Evolutionary conservation across 2,113 vertebrate species (phyloP).

Genomic region (Eptesicus fuscus): DNA sequence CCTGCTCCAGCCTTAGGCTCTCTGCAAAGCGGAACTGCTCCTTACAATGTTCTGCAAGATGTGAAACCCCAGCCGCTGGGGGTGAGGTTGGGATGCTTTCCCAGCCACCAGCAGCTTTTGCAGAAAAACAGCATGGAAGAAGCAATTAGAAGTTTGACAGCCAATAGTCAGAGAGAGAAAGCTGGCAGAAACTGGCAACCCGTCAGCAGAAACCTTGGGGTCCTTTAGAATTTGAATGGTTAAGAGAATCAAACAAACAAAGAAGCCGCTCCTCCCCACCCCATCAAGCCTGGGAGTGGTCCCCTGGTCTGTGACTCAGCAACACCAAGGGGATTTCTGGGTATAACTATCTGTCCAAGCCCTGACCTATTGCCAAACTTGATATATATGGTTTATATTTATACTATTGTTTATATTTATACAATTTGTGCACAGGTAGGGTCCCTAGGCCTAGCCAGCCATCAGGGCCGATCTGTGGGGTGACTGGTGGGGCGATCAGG

Average conservation of each 20-base stretch:
- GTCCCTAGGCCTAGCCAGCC: too few species aligned
- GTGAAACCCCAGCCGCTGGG: neutral
- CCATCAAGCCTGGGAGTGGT: neutral
- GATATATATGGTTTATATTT: neutral
- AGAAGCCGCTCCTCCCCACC: neutral
- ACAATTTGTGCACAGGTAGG: too few species aligned
- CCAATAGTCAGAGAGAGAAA: neutral
- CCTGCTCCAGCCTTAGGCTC: too few species aligned
- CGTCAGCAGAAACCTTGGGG: neutral
- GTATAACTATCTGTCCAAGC: fast-evolving
- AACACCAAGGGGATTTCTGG: neutral
- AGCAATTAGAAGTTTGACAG: slow-evolving; percentile 8
- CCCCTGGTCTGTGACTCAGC: too few species aligned
- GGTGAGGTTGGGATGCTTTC: neutral
- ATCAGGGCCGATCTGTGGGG: too few species aligned
- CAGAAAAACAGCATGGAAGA: slow-evolving; percentile 35
- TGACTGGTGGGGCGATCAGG: too few species aligned
- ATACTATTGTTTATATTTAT: neutral
- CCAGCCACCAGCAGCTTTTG: neutral
- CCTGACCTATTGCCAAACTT: neutral
- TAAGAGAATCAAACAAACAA: neutral
- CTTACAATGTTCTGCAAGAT: neutral
- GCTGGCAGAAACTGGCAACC: neutral
- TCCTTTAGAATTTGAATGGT: neutral
- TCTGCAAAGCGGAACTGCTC: neutral